Evolutionary conservation across 1,140 invertebrate genomes (phyloP).

Genomic region (Hylyphantes graminicola): DNA sequence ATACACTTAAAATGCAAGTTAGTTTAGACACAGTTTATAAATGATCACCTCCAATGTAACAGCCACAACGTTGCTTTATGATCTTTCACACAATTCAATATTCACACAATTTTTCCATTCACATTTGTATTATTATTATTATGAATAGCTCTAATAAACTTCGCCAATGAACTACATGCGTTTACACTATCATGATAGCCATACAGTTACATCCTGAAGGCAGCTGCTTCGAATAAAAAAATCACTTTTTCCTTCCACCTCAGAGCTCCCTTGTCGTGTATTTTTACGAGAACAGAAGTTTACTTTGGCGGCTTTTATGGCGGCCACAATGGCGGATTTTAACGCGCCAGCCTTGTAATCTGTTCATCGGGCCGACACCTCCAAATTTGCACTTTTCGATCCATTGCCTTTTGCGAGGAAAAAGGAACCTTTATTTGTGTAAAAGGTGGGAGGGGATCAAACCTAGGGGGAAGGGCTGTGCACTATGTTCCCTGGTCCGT

Average conservation of each 20-base stretch:
- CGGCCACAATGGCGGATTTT: slow-evolving; percentile 45
- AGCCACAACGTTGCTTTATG: too few species aligned
- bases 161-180: too few species aligned
- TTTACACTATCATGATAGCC: too few species aligned
- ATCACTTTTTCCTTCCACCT: background rate
- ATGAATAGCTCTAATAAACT: too few species aligned
- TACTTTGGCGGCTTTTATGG: slow-evolving; percentile 54
- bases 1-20: too few species aligned
- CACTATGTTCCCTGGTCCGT: too few species aligned
- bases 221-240: slow-evolving; percentile 31
- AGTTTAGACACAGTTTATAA: too few species aligned
- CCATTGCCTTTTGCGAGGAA: slow-evolving; percentile 7
- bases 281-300: slow-evolving; percentile 46
- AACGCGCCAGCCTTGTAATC: slow-evolving; percentile 49
- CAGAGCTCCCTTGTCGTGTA: slow-evolving; percentile 12
- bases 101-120: too few species aligned
- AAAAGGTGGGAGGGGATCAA: background rate
- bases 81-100: too few species aligned
- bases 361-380: slow-evolving; percentile 55
- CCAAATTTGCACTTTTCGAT: slow-evolving; percentile 56
- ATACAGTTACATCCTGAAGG: background rate
- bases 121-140: too few species aligned
- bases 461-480: too few species aligned
- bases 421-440: background rate
- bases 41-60: too few species aligned